A percentile compares a stretch with the other conserved stretches of the same genome.
Evolutionary conservation across 2,888 invertebrate species (phyloP).

Genomic region (Axea sp.): DNA sequence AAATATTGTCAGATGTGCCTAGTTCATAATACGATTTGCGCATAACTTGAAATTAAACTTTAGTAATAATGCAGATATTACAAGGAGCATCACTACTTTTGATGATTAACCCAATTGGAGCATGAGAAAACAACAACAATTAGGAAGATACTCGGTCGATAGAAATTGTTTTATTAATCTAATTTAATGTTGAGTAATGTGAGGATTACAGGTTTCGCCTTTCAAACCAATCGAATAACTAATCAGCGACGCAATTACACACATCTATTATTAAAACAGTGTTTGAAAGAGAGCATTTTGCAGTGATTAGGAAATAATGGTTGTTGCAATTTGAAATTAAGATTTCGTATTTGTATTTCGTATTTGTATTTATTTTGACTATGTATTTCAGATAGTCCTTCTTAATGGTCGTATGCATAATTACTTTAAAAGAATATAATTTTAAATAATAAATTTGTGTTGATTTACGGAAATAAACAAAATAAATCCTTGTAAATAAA

Average conservation of each 20-base stretch:
- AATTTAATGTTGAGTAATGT: slow-evolving; percentile 50
- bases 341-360: no score
- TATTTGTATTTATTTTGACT: no score
- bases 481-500: no score
- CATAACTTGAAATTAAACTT: slow-evolving; percentile 59
- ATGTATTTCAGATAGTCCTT: no score
- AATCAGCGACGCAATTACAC: slow-evolving; percentile 49
- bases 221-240: slow-evolving; percentile 38
- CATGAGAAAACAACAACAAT: slow-evolving; percentile 59
- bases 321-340: slow-evolving; percentile 39
- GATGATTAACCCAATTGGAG: slow-evolving; percentile 55
- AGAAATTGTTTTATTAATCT: slow-evolving; percentile 58
- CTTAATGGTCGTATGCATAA: no score
- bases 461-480: no score
- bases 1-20: no score
- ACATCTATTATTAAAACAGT: slow-evolving; percentile 44
- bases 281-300: slow-evolving; percentile 37
- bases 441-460: no score
- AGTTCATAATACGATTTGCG: no score
- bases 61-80: slow-evolving; percentile 53
- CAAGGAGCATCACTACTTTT: slow-evolving; percentile 53
- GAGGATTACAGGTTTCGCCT: slow-evolving; percentile 42
- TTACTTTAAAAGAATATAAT: no score
- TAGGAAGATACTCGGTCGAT: slow-evolving; percentile 52
- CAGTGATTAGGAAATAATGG: slow-evolving; percentile 38